A percentile compares a stretch with the other conserved stretches of the same genome.
Evolutionary conservation across 2,113 vertebrate species (phyloP).

Genomic region (Carlito syrichta): DNA sequence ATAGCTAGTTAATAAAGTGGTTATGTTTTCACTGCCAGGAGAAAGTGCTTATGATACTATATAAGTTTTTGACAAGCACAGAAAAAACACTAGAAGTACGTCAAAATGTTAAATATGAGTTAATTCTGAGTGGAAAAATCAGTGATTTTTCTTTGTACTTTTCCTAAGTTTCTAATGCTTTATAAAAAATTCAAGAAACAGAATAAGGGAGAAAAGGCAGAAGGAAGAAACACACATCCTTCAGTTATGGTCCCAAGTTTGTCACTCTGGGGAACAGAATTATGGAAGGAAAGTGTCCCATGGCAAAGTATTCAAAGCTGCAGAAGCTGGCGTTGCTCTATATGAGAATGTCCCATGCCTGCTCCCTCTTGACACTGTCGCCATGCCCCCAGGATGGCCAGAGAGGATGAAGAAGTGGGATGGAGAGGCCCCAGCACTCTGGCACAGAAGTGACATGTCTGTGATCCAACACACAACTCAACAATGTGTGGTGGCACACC

Average conservation of each 20-base stretch:
- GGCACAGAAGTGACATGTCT: not conserved
- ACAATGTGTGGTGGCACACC: accelerated
- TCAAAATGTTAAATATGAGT: not conserved
- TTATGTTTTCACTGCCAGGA: too few relatives aligned
- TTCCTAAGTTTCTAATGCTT: not conserved
- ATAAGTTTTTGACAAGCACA: not conserved
- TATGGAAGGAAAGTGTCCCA: too few relatives aligned
- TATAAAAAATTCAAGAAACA: not conserved
- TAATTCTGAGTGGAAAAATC: not conserved
- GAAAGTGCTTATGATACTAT: not conserved
- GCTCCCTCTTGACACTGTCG: not conserved
- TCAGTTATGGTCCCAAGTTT: too few relatives aligned
- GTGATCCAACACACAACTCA: accelerated
- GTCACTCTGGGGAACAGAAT: not conserved
- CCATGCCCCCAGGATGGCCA: accelerated
- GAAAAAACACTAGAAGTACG: not conserved
- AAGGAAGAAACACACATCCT: not conserved
- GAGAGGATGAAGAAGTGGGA: not conserved
- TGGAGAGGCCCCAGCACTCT: too few relatives aligned
- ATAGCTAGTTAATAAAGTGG: not conserved
- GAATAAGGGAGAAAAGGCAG: not conserved
- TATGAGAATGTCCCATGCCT: not conserved
- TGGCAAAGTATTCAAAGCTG: too few relatives aligned
- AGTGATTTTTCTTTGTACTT: not conserved
- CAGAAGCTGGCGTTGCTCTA: not conserved